Conservation (phyloP, 2,888 invertebrate species). For the Drosophila algonquin region DNA sequence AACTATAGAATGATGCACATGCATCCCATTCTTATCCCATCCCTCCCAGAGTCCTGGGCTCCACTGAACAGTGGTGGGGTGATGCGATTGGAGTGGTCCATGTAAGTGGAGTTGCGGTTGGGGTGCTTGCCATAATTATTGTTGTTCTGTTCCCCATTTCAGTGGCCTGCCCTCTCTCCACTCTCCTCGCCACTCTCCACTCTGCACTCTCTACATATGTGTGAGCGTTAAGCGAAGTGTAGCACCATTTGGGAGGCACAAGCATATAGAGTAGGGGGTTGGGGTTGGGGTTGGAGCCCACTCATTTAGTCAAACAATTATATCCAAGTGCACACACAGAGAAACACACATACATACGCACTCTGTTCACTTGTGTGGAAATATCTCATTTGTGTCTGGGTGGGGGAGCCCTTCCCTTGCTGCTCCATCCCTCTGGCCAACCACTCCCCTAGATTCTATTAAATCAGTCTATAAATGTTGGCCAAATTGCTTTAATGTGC, state of each 20-base stretch:
- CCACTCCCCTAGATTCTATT: conserved; percentile 65
- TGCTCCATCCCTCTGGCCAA: too few relatives aligned
- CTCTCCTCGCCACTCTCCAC: neutral
- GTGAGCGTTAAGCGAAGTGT: conserved; percentile 44
- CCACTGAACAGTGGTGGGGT: conserved; percentile 46
- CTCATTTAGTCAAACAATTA: conserved; percentile 79
- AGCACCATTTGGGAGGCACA: conserved; percentile 30
- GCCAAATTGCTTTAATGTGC: conserved; percentile 81
- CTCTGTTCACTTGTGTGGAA: conserved; percentile 73
- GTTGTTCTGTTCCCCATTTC: conserved; percentile 45
- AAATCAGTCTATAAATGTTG: conserved; percentile 82
- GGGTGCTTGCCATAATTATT: conserved; percentile 74
- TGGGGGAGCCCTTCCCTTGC: conserved; percentile 1
- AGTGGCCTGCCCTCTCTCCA: conserved; percentile 1
- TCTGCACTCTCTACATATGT: conserved; percentile 15
- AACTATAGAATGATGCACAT: too few relatives aligned
- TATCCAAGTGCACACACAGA: conserved; percentile 69
- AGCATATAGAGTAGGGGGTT: neutral
- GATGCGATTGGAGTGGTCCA: neutral
- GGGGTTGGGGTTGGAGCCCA: conserved; percentile 27
- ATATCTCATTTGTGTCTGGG: conserved; percentile 68
- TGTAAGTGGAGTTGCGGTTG: conserved; percentile 22
- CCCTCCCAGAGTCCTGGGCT: conserved; percentile 3
- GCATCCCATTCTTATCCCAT: neutral
- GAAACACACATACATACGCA: conserved; percentile 27